Evolutionary conservation across 2,113 vertebrate genomes (phyloP).

Genomic region (Psilopsiagon aurifrons): DNA sequence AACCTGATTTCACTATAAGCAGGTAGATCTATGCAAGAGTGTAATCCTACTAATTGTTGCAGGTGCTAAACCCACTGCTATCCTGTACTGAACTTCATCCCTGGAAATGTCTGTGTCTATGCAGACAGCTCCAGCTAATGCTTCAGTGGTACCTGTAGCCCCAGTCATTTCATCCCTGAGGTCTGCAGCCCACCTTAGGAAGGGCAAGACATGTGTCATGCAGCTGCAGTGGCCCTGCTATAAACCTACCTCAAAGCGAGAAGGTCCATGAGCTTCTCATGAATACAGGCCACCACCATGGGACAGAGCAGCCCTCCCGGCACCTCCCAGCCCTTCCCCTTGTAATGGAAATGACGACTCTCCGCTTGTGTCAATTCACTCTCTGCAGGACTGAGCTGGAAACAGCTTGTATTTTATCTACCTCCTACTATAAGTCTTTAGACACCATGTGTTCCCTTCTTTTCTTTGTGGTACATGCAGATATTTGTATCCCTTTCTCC

Average conservation of each 20-base stretch:
- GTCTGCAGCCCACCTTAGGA: not conserved
- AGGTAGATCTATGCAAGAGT: not conserved
- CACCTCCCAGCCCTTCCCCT: not conserved
- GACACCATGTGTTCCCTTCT: fast-evolving
- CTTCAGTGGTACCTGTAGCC: not conserved
- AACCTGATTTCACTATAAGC: constrained; percentile 3
- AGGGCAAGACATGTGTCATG: not conserved
- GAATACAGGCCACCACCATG: not conserved
- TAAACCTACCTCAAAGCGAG: not conserved
- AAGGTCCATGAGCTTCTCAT: not conserved
- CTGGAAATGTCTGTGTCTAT: not conserved
- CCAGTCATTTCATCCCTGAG: fast-evolving
- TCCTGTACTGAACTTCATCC: not conserved
- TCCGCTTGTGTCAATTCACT: not conserved
- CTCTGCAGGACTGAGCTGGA: not conserved
- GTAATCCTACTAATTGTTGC: constrained; percentile 3
- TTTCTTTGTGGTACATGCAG: not conserved
- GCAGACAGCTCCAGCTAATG: not conserved
- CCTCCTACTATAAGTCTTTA: not conserved
- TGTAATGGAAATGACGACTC: not conserved
- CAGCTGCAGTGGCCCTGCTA: fast-evolving
- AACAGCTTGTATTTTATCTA: not conserved
- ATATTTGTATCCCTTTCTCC: not conserved
- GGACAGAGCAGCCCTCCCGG: not conserved
- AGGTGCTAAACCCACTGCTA: not conserved